These are phyloP conservation scores for Melangyna quadrimaculata DNA, from an alignment of 2,888 invertebrate species.

Conservation along the genomic window DNA sequence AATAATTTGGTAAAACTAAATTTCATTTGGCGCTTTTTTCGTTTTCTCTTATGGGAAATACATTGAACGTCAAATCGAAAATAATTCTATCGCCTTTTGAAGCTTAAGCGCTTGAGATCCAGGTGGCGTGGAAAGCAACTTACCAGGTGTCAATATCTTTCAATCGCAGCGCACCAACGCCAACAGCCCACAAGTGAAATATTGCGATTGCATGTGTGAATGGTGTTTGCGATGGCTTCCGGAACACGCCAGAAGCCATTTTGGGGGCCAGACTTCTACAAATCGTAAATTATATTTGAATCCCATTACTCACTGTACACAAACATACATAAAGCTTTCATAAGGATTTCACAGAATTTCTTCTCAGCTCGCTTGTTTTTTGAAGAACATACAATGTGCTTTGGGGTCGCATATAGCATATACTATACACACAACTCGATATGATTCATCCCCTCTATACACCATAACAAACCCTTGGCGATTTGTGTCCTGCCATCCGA, in stretches of 20 bases:
- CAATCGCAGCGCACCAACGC: slow-evolving; percentile 59
- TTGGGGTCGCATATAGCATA: background rate
- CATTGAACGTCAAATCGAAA: no score
- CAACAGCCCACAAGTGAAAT: slow-evolving; percentile 66
- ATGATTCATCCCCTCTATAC: background rate
- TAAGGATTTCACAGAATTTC: slow-evolving; percentile 47
- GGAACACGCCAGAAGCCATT: slow-evolving; percentile 67
- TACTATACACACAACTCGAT: background rate
- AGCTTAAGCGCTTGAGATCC: no score
- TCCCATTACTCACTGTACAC: slow-evolving; percentile 68
- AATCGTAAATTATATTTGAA: slow-evolving; percentile 71
- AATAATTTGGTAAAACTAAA: no score
- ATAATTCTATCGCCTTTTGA: no score
- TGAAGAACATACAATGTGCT: background rate
- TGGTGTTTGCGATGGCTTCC: slow-evolving; percentile 65
- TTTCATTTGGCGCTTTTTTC: no score
- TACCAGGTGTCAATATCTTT: no score
- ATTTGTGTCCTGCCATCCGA: slow-evolving; percentile 17
- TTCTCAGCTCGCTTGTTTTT: background rate
- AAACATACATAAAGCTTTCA: slow-evolving; percentile 66
- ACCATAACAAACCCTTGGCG: slow-evolving; percentile 7
- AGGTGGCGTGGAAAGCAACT: no score
- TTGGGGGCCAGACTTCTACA: slow-evolving; percentile 33
- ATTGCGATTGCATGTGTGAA: slow-evolving; percentile 68
- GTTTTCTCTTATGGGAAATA: no score